Conservation (phyloP, 2,797 vertebrate genomes). For the Toxotes lorentzi region DNA sequence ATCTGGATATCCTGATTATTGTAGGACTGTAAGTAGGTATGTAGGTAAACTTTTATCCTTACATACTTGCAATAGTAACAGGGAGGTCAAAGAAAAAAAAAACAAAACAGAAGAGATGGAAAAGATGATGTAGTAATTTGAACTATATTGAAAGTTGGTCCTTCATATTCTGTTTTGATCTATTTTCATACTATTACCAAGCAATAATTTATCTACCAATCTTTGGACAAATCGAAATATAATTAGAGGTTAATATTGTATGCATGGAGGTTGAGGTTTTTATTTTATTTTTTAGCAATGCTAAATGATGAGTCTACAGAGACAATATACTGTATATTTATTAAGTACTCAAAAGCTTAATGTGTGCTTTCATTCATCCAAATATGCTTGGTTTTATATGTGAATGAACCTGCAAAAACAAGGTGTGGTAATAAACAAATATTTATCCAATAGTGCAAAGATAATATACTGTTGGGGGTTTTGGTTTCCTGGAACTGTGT, state of each 20-base stretch:
- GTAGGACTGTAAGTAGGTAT: background rate
- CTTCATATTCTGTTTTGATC: no score
- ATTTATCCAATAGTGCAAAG: conserved; percentile 10
- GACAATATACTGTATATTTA: no score
- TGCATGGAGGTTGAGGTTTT: background rate
- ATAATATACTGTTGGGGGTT: conserved; percentile 15
- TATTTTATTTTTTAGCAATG: background rate
- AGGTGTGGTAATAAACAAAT: conserved; percentile 1
- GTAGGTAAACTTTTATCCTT: background rate
- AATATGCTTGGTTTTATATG: conserved; percentile 3
- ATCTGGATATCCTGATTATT: background rate
- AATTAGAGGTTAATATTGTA: background rate
- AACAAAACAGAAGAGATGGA: no score
- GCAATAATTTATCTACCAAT: no score
- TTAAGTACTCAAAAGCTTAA: no score
- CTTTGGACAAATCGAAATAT: background rate
- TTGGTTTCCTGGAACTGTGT: conserved; percentile 32
- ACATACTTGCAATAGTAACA: background rate
- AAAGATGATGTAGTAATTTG: no score
- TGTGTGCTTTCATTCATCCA: background rate
- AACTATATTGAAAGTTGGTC: no score
- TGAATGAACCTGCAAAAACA: conserved; percentile 3
- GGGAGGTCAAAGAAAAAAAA: no score
- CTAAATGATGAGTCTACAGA: no score
- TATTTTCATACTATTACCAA: no score